Evolutionary conservation across 1,140 invertebrate genomes (phyloP), one percentile per base, ranked within the genome.

Genomic region (Cydia strobilella): DNA sequence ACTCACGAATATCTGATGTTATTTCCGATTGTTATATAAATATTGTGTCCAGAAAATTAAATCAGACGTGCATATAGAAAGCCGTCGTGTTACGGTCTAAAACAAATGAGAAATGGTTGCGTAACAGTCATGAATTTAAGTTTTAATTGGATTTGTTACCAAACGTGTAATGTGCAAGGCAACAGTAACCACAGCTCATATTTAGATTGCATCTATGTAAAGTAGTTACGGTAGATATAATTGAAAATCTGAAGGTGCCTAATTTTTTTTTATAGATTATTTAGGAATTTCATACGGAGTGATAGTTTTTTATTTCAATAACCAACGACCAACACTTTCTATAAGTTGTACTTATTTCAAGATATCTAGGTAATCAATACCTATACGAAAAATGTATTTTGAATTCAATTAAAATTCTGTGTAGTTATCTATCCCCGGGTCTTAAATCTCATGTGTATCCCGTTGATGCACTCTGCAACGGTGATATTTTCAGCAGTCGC

Each of bases 401-500:
- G 35, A 39, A 7, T 39, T 39, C 35, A 39, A 39, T 39, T 39
- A 72, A 42, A 72, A 74, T 31, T 71, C 73, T 72, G 35, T 71
- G 51, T 66, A 31, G 9, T 59, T 54, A 72, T 2, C 2, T 63
- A 63, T 66, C 65, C 74, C 71, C 62, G n/a, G n/a, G 69, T 27
- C 6, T 25, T 45, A 71, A 75, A 85, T 84, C 78, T 78, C 85
- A 69, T 89, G 80, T 89, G 73, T 78, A 15, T 42, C 65, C 15
- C 10, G 72, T 73, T 73, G 79, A 83, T 91, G 89, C 90, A 91
- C 77, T 69, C 78, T 90, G 90, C 88, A 89, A 79, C 82, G 75
- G 77, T 76, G 81, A 82, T 89, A 90, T 91, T 90, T 91, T 87
- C 76, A 86, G 83, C 86, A 82, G 82, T 84, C 86, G 76, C 74